A percentile compares a stretch with the other conserved stretches of the same genome.
Conservation (phyloP, 1,140 invertebrate genomes). For the Drosophila kurseongensis region DNA sequence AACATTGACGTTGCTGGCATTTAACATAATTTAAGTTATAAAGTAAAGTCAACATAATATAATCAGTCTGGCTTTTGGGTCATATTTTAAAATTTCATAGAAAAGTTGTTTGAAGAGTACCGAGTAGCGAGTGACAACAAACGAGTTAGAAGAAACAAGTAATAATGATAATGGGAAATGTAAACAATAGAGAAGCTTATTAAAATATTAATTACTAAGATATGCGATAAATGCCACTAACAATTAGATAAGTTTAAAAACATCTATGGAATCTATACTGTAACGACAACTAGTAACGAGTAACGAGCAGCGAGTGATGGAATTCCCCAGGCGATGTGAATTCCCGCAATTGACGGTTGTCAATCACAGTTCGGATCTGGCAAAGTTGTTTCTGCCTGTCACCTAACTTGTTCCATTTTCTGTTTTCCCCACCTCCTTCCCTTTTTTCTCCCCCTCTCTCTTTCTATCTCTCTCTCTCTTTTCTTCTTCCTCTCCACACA, state of each 20-base stretch:
- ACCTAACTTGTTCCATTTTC: conserved; percentile 33
- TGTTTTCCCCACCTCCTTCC: not conserved
- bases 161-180: too few relatives aligned
- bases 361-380: conserved; percentile 34
- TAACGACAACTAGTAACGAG: conserved; percentile 3
- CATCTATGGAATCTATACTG: not conserved
- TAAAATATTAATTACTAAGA: too few relatives aligned
- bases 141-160: too few relatives aligned
- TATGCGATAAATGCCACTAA: too few relatives aligned
- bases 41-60: not conserved
- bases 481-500: conserved; percentile 26
- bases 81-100: too few relatives aligned
- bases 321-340: conserved; percentile 23
- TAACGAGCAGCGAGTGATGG: conserved; percentile 14
- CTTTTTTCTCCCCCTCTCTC: not conserved
- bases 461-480: not conserved
- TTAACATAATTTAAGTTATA: not conserved
- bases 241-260: not conserved
- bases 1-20: not conserved
- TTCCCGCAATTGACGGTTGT: conserved; percentile 41
- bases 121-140: not conserved
- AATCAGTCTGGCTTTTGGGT: too few relatives aligned
- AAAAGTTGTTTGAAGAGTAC: not conserved
- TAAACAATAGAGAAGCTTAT: too few relatives aligned
- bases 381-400: conserved; percentile 36